phyloP scores from a whole-genome alignment of 2,888 invertebrate species.

The Leptopilina myrica region DNA sequence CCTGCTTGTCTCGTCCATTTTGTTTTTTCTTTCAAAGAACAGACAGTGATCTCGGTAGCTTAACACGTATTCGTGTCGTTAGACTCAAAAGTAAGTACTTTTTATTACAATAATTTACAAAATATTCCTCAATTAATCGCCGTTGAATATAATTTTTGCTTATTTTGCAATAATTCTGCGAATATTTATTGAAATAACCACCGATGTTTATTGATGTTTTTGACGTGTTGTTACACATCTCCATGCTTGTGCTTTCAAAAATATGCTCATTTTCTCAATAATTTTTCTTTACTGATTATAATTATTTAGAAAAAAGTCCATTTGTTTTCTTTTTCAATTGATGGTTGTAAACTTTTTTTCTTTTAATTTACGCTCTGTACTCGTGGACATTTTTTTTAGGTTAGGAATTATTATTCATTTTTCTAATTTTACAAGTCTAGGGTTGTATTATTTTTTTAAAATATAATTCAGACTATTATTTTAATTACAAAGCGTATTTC shows the following conservation, averaged over 20 bases:
- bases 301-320: too few species aligned
- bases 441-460: too few species aligned
- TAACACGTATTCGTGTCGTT: slow-evolving; percentile 40
- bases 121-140: slow-evolving; percentile 6
- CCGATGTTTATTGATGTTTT: slow-evolving; percentile 21
- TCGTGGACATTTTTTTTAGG: too few species aligned
- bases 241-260: not conserved
- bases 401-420: too few species aligned
- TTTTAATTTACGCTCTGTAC: too few species aligned
- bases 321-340: not conserved
- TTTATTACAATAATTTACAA: not conserved
- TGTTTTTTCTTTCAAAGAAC: slow-evolving; percentile 19
- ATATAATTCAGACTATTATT: too few species aligned
- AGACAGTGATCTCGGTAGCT: slow-evolving; percentile 6
- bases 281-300: not conserved
- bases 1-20: slow-evolving; percentile 14
- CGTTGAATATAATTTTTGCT: not conserved
- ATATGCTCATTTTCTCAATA: not conserved
- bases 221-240: not conserved
- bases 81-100: slow-evolving; percentile 31
- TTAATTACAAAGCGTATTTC: too few species aligned
- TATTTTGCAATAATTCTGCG: not conserved
- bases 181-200: not conserved
- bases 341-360: not conserved
- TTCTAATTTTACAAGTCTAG: too few species aligned